Evolutionary conservation across 2,797 vertebrate genomes (phyloP), one percentile per base, ranked within the genome.

Genomic region (Pangasius larnaudii): DNA sequence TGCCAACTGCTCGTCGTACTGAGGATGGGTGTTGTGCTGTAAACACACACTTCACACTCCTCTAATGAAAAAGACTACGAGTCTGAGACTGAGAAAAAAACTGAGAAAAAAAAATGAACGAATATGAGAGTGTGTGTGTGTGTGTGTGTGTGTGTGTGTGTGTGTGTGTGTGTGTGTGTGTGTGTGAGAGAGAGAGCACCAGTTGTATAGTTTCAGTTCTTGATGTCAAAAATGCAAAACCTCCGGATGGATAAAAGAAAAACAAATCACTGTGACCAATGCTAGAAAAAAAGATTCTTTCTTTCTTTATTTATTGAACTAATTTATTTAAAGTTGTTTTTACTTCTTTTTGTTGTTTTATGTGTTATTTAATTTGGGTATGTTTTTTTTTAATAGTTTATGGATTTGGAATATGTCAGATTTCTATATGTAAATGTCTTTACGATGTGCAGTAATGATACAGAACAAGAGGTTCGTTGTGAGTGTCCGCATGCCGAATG

Each of bases 211-310:
- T 94, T 89, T 96, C 95, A 93, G 95, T 94, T 93, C 94, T 93
- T 87, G 91, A 94, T 92, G 92, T 94, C 94, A 95, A 96, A 95
- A 96, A 95, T 92, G 94, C 93, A 91, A 96, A 87, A 95, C 92
- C 94, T 96, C 96, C 96, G 95, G 95, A 96, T 98, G 75, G 36
- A 56, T 33, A 82, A 75, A 82, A 61, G 27, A 87, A 96, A 97
- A 97, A 96, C 58, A 95, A 97, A 98, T 97, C 98, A 99, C 99
- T 99, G 99, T 99, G 98, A 99, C 95, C 95, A 95, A 96, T 93
- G 95, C 95, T 94, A 96, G 95, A 96, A 93, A 93, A 88, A 92
- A 93, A 2, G n/a, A 18, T 33, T 42, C n/a, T 78, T 30, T 89
- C 87, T 90, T 85, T 84, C 39, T 89, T 85, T 93, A 59, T 80